Evolutionary conservation across 2,797 vertebrate genomes (phyloP), one percentile per base, ranked within the genome.

Genomic region (Catamblyrhynchus diadema): DNA sequence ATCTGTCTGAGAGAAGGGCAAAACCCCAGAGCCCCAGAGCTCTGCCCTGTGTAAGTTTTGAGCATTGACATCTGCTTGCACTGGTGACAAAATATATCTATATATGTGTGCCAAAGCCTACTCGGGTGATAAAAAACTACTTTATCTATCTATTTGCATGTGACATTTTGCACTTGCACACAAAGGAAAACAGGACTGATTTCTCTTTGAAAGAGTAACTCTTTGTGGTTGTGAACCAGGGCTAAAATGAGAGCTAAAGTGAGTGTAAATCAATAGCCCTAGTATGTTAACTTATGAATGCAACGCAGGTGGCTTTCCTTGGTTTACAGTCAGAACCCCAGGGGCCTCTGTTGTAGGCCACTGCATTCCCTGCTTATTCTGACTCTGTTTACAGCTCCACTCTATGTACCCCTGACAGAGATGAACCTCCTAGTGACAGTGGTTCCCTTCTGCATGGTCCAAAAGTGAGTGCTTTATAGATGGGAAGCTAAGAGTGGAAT

Each of bases 191-290:
- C 8, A 64, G 12, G 44, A 60, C 9, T 10, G 23, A 75, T 5
- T 27, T 37, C 3, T 67, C 14, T 75, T 81, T 67, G 35, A 75
- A 94, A 44, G 27, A 25, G 8, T 30, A 59, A 22, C 25, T 69
- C 35, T 47, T 75, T 60, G 35, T 91, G 56, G 42, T 35, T 51
- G 51, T 13, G 84, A 92, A 51, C 41, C 27, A 37, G 77, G 44
- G 32, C 66, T 73, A 90, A 83, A 94, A 81, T 14, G 28, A 51
- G 37, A 48, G 45, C 16, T n/a, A 33, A 84, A 75, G 41, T 27
- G 39, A 54, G 35, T 50, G 44, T 22, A 77, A 66, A 91, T 77
- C 56, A 81, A 87, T 62, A 93, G 15, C 32, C 39, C 10, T 16
- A 19, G 28, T 27, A 45, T n/a, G 28, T 86, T 72, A 66, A 66